Base-by-base conservation (phyloP, 2,797 vertebrate genomes). In the Menidia menidia region DNA sequence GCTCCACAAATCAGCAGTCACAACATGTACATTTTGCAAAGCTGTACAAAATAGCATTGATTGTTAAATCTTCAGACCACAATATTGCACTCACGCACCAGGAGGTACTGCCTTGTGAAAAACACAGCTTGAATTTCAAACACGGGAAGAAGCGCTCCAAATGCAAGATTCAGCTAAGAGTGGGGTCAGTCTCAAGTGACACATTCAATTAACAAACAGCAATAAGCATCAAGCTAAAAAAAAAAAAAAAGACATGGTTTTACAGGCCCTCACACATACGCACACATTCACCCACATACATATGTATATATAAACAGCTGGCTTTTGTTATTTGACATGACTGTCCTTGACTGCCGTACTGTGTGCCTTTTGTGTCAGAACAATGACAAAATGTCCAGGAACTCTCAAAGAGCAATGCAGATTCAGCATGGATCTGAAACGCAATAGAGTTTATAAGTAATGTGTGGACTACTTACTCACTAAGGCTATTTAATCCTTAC, bases 281-380 rank as follows among this genome's bases (percentile, higher is more conserved):
- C 72, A 78, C 78, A 73, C 87, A 89, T 75, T 82, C 90, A 90
- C 74, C 47, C 88, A 90, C 86, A 91, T 84, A 87, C 89, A 90
- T 90, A 88, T 91, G 89, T 92, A 92, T 91, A 89, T 92, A 93
- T 93, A 93, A 94, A 94, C 88, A 92, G 89, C 87, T 92, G 92
- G 90, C 88, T 92, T 92, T 88, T 90, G 90, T 91, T 91, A 83
- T 79, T 92, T 75, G 86, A 91, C 90, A 86, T 89, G 87, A 88
- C 88, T 84, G 82, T 89, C 77, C 81, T 75, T 89, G 85, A 82
- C 88, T 80, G 89, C 80, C 90, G 84, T 82, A 87, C 83, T 86
- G 87, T 90, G 89, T 89, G 90, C 85, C 86, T 75, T 75, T 69
- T 68, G 83, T 88, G 81, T 89, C 88, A 83, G 87, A 88, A 90